Percentiles rank a stretch among this genome's conserved stretches.
Evolutionary conservation across 2,797 vertebrate genomes (phyloP).

Genomic region (Potorous gilbertii): DNA sequence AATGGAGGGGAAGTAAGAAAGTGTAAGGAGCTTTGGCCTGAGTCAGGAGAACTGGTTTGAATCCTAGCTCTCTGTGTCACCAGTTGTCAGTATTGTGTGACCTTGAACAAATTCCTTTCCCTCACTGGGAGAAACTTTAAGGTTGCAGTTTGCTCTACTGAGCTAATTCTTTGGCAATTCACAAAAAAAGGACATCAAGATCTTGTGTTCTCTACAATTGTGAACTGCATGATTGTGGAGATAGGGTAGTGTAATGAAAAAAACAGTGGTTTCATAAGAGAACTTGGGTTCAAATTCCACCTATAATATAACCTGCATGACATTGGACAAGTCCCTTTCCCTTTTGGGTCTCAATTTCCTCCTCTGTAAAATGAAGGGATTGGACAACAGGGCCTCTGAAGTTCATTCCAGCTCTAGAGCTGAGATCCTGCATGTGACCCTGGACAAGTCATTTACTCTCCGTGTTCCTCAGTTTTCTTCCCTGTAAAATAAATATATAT

Average conservation of each 20-base stretch:
- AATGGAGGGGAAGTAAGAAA: background rate
- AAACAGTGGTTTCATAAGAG: background rate
- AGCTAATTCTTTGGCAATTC: constrained; percentile 35
- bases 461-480: background rate
- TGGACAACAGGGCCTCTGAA: background rate
- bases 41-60: background rate
- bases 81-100: constrained; percentile 13
- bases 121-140: constrained; percentile 24
- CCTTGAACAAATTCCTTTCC: constrained; percentile 36
- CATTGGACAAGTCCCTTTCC: background rate
- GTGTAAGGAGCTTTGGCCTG: background rate
- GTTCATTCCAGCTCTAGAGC: background rate
- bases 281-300: background rate
- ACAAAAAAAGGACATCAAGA: background rate
- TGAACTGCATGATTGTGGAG: background rate
- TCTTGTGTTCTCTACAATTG: background rate
- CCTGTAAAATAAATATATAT: background rate
- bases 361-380: background rate
- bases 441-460: background rate
- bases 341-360: background rate
- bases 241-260: background rate
- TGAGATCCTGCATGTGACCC: background rate
- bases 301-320: background rate
- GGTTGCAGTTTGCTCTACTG: constrained; percentile 29
- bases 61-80: background rate